Percentiles rank a stretch among this genome's conserved stretches.
Evolutionary conservation across 2,797 vertebrate genomes (phyloP).

Genomic region (Naso thynnoides): DNA sequence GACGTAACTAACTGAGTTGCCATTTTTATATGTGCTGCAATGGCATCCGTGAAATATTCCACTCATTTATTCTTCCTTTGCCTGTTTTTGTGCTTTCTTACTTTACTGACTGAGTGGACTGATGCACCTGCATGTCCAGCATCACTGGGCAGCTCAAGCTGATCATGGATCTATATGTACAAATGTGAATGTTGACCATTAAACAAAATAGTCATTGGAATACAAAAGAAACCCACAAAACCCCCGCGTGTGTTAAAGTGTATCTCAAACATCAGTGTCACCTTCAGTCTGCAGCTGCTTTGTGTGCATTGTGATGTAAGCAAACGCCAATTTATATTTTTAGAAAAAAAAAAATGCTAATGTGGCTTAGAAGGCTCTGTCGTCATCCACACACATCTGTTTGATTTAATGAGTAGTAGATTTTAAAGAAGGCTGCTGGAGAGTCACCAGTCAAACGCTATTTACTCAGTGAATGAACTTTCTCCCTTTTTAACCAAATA

Average conservation of each 20-base stretch:
- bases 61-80: neutral
- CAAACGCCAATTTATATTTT: neutral
- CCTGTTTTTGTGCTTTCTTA: no score
- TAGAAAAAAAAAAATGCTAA: no score
- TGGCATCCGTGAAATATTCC: neutral
- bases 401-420: neutral
- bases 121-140: neutral
- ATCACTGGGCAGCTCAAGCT: neutral
- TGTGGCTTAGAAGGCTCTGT: no score
- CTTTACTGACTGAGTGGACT: neutral
- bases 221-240: no score
- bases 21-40: constrained; percentile 8
- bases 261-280: neutral
- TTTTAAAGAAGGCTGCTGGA: no score
- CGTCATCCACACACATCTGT: neutral
- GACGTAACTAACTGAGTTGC: constrained; percentile 57
- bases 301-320: neutral
- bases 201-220: no score
- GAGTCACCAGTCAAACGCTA: neutral
- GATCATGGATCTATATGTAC: neutral
- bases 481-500: neutral
- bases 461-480: neutral
- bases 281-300: no score
- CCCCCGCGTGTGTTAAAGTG: no score
- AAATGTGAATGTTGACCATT: neutral